phyloP scores from a whole-genome alignment of 2,888 invertebrate species.

The Chelonus formosanus region DNA sequence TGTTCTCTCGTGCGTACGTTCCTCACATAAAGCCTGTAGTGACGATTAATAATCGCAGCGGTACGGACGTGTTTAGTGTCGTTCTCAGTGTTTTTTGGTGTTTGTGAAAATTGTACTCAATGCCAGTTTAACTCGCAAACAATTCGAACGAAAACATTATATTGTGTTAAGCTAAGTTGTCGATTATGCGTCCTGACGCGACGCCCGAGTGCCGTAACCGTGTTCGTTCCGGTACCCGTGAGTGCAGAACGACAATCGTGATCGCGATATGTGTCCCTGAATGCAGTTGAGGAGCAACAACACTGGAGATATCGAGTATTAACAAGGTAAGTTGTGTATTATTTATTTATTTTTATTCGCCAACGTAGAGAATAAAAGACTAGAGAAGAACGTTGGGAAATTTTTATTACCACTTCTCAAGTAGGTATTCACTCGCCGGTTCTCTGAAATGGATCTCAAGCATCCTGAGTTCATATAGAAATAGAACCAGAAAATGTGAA shows the following conservation, averaged over 20 bases:
- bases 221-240: constrained; percentile 26
- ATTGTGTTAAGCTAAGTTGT: constrained; percentile 1
- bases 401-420: not conserved
- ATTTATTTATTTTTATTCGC: constrained; percentile 3
- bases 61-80: constrained; percentile 28
- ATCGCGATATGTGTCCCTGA: constrained; percentile 28
- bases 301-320: constrained; percentile 6
- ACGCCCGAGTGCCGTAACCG: constrained; percentile 26
- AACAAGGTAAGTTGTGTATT: constrained; percentile 5
- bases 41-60: constrained; percentile 35
- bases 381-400: constrained; percentile 4
- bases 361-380: not conserved
- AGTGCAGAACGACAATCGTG: constrained; percentile 32
- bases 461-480: not conserved
- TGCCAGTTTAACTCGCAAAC: not conserved
- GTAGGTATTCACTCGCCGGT: not conserved
- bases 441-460: not conserved
- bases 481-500: no score
- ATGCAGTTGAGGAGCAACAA: constrained; percentile 19
- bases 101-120: not conserved
- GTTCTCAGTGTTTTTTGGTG: constrained; percentile 13
- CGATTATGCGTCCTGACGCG: constrained; percentile 32
- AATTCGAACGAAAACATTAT: not conserved
- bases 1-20: constrained; percentile 12
- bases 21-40: constrained; percentile 22